phyloP scores from a whole-genome alignment of 2,797 vertebrate genomes.

The Nannoperca australis region DNA sequence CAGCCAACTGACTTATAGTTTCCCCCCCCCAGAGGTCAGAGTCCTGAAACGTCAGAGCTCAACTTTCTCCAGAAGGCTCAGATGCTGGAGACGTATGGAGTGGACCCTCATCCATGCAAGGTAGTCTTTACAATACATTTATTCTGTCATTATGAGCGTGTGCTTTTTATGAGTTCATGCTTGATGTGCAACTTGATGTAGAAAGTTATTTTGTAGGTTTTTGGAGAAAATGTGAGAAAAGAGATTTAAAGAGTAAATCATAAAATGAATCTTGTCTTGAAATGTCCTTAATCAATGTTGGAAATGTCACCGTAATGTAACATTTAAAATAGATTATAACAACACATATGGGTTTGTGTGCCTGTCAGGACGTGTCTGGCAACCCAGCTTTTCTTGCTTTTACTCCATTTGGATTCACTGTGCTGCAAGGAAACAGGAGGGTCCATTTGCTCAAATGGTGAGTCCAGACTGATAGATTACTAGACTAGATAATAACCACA shows the following conservation, averaged over 20 bases:
- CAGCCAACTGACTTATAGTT: not conserved
- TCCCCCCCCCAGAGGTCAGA: constrained; percentile 87
- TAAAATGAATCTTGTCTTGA: not conserved
- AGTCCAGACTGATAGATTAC: constrained; percentile 59
- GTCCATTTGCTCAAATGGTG: constrained; percentile 98
- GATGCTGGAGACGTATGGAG: constrained; percentile 96
- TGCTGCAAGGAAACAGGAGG: constrained; percentile 97
- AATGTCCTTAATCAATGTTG: not conserved
- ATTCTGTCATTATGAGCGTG: not conserved
- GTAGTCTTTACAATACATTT: constrained; percentile 70
- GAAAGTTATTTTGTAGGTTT: not conserved
- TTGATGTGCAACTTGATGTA: not conserved
- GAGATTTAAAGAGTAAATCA: not conserved
- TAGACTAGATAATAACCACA: not conserved
- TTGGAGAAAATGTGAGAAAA: not conserved
- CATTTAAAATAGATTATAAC: not conserved
- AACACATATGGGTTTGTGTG: constrained; percentile 12
- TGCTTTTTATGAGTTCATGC: not conserved
- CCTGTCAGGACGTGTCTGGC: constrained; percentile 94
- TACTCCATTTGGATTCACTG: constrained; percentile 97
- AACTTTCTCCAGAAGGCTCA: constrained; percentile 98
- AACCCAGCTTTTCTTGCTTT: constrained; percentile 98
- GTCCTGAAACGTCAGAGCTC: constrained; percentile 93
- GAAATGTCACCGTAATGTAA: not conserved
- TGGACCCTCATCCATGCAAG: constrained; percentile 99